Evolutionary conservation across 37 sponge, comb jelly and placozoan species (phyloP).

Genomic region (Halichondria panicea): DNA sequence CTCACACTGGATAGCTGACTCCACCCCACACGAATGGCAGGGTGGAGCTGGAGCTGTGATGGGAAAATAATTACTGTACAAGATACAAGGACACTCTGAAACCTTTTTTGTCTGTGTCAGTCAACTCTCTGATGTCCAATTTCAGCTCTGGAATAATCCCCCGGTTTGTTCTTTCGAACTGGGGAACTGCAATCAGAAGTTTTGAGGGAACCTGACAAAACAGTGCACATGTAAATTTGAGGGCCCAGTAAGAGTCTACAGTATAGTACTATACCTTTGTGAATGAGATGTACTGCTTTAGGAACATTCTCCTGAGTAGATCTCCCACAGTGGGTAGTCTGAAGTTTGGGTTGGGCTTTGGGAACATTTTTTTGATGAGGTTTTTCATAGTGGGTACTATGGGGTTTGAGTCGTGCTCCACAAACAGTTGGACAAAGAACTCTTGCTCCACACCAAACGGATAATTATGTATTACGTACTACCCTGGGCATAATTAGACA

Average conservation of each 20-base stretch:
- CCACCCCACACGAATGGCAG: too few species aligned
- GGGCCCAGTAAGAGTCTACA: neutral
- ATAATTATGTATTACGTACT: too few species aligned
- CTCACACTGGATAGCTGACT: too few species aligned
- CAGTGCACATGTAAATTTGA: neutral
- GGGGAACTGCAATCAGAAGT: conserved; percentile 85
- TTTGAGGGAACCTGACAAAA: conserved; percentile 49
- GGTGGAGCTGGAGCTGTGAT: too few species aligned
- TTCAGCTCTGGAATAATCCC: conserved; percentile 73
- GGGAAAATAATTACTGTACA: too few species aligned
- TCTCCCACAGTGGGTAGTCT: conserved; percentile 22
- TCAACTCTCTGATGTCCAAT: conserved; percentile 36
- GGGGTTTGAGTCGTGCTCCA: conserved; percentile 52
- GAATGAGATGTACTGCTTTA: conserved; percentile 71
- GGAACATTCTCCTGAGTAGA: conserved; percentile 55
- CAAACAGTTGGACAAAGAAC: conserved; percentile 79
- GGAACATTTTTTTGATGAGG: too few species aligned
- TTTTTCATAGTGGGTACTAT: too few species aligned
- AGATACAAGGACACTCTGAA: too few species aligned
- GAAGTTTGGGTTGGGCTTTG: too few species aligned
- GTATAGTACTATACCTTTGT: too few species aligned
- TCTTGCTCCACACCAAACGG: conserved; percentile 75
- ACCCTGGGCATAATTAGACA: too few species aligned
- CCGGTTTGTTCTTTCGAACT: conserved; percentile 82
- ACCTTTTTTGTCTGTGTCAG: neutral